Percentiles rank a stretch among this genome's conserved stretches.
Conservation (phyloP, 1,140 invertebrate genomes). For the Aporrectodea caliginosa region DNA sequence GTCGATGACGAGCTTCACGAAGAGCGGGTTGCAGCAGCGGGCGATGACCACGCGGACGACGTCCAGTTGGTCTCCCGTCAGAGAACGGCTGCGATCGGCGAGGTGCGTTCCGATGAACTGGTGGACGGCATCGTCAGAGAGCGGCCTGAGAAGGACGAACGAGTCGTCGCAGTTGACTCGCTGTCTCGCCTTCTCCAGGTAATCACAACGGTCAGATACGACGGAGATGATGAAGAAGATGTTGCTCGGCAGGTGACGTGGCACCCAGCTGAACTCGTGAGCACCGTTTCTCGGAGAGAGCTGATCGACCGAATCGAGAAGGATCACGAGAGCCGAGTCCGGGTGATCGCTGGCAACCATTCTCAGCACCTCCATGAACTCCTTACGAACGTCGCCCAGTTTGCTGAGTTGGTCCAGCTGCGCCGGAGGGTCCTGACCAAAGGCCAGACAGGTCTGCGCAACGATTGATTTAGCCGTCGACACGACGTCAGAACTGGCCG, state of each 20-base stretch:
- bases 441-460: too few species aligned
- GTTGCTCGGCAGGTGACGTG: not conserved
- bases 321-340: too few species aligned
- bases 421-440: too few species aligned
- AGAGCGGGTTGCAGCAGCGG: constrained; percentile 37
- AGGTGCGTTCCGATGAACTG: not conserved
- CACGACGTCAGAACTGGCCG: not conserved
- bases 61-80: not conserved
- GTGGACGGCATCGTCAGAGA: not conserved
- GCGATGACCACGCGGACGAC: not conserved
- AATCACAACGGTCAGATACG: not conserved
- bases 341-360: too few species aligned
- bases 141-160: not conserved
- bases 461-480: too few species aligned
- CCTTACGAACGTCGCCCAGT: not conserved
- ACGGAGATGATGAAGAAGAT: constrained; percentile 14
- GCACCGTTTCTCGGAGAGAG: constrained; percentile 7
- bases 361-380: not conserved
- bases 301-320: constrained; percentile 26
- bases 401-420: too few species aligned
- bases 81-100: not conserved
- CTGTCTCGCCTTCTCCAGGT: not conserved
- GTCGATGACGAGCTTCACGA: constrained; percentile 47
- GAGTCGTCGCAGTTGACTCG: not conserved
- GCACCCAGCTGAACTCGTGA: constrained; percentile 12